Percentiles rank a stretch among this genome's conserved stretches.
Evolutionary conservation across 2,888 invertebrate species (phyloP).

Genomic region (Andrena marginata): DNA sequence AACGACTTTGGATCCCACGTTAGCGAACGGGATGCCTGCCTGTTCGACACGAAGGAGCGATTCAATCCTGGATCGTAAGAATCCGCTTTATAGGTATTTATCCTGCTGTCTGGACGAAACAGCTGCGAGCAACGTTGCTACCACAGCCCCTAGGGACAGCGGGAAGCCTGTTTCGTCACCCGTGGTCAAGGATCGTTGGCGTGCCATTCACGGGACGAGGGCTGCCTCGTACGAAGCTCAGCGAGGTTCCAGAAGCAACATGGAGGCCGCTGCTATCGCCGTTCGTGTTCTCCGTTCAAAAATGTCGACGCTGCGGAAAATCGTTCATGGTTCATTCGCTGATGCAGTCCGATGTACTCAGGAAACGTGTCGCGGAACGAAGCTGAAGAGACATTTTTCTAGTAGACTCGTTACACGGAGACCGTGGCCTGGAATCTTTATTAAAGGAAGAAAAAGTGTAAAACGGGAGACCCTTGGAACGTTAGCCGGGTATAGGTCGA

Average conservation of each 20-base stretch:
- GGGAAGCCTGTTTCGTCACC: constrained; percentile 27
- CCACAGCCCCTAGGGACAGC: neutral
- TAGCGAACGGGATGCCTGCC: constrained; percentile 31
- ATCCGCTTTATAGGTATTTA: constrained; percentile 60
- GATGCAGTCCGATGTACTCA: neutral
- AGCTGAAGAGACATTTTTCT: constrained; percentile 10
- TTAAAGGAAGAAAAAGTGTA: constrained; percentile 2
- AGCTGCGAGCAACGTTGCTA: constrained; percentile 13
- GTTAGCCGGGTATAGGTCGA: constrained; percentile 14
- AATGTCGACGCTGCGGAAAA: neutral
- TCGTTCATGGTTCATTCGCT: constrained; percentile 1
- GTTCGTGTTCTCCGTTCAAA: neutral
- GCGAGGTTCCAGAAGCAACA: neutral
- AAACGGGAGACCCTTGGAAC: neutral
- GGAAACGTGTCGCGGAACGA: constrained; percentile 2
- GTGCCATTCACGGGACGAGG: constrained; percentile 3
- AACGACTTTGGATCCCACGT: constrained; percentile 27
- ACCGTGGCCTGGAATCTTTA: constrained; percentile 13
- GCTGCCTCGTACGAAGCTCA: neutral
- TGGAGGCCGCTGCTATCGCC: neutral
- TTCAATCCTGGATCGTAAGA: constrained; percentile 26
- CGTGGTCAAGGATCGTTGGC: neutral
- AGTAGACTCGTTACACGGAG: constrained; percentile 7
- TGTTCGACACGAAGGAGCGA: constrained; percentile 38
- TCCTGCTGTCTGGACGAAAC: constrained; percentile 35